Percentiles rank a stretch among this genome's conserved stretches.
These are phyloP conservation scores for Trichacis sp. DNA, from an alignment of 2,888 invertebrate genomes.

Conservation along the genomic window DNA sequence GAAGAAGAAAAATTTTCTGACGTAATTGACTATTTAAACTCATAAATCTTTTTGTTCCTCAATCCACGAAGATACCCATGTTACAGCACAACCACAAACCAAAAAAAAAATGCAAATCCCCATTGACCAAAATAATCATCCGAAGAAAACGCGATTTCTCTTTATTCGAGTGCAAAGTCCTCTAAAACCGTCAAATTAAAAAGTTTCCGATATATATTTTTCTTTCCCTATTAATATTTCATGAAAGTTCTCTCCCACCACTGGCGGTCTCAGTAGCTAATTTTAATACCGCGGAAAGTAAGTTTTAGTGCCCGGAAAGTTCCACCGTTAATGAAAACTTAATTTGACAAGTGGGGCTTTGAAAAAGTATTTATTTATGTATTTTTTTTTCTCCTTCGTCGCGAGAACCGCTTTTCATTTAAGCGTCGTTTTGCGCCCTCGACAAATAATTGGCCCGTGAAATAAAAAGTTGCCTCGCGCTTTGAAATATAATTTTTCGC, in stretches of 20 bases:
- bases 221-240: not conserved
- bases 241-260: not conserved
- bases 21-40: too few species aligned
- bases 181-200: too few species aligned
- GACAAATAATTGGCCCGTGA: conserved; percentile 7
- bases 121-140: too few species aligned
- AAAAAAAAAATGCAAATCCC: too few species aligned
- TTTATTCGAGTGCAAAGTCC: too few species aligned
- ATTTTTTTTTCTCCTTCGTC: too few species aligned
- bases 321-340: conserved; percentile 1
- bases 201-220: not conserved
- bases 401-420: not conserved
- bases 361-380: conserved; percentile 8
- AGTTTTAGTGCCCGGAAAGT: conserved; percentile 1
- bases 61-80: too few species aligned
- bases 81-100: too few species aligned
- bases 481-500: conserved; percentile 9
- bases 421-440: not conserved
- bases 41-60: too few species aligned
- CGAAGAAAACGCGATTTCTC: too few species aligned
- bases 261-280: conserved; percentile 5
- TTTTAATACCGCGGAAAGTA: conserved; percentile 4
- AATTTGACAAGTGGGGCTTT: conserved; percentile 12
- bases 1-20: too few species aligned
- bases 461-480: conserved; percentile 10